Evolutionary conservation across 1,140 invertebrate species (phyloP), one percentile per base, ranked within the genome.

Genomic region (Oncopodura yosiiana): DNA sequence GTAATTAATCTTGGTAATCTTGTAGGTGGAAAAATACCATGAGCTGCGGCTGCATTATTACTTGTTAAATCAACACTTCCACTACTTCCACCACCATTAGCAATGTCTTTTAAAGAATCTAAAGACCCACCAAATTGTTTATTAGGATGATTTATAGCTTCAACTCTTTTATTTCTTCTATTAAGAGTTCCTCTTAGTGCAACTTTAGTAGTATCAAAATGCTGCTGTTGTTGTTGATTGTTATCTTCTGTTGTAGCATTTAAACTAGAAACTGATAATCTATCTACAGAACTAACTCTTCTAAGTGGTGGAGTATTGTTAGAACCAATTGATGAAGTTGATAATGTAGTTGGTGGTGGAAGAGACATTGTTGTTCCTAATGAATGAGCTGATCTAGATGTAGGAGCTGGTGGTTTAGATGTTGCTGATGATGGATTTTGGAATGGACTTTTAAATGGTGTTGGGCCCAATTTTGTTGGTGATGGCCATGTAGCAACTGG

Each of bases 31-130:
- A n/a, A n/a, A n/a, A n/a, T n/a, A n/a, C n/a, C n/a, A n/a, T n/a
- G n/a, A n/a, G n/a, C n/a, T n/a, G n/a, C n/a, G n/a, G n/a, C n/a
- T n/a, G n/a, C n/a, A n/a, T n/a, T n/a, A n/a, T n/a, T n/a, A n/a
- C n/a, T n/a, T n/a, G n/a, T n/a, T n/a, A n/a, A n/a, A n/a, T n/a
- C 45, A 21, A 30, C 19, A 1, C 46, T 19, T 24, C 45, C 45
- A 21, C 18, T 8, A n/a, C 23, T 44, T 14, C 39, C 34, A 18
- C 34, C 38, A 1, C 53, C 61, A 46, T 56, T 55, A 4, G 41
- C 44, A 1, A 61, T 23, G 45, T 82, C 79, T 62, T 80, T 76
- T 5, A 83, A 66, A 0, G 81, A 82, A 65, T 82, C 81, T 58
- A 82, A 71, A 32, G 81, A 82, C 16, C 77, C 77, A 59, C 61